Base-by-base conservation (phyloP, 2,888 invertebrate species). In the Diloba caeruleocephala region DNA sequence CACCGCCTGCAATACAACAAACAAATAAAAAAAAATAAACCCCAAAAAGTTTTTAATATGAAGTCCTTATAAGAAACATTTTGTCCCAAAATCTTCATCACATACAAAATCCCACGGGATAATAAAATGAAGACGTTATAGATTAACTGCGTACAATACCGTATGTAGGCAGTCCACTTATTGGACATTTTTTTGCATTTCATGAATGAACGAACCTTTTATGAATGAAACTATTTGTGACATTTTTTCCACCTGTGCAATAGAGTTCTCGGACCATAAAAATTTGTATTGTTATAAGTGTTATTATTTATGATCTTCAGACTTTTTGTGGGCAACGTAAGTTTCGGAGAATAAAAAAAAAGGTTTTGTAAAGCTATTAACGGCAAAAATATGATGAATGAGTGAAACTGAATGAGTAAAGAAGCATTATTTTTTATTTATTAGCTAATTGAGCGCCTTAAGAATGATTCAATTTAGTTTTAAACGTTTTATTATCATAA, bases 271-370 rank as follows among this genome's bases (percentile, higher is more conserved):
- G 59, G 77, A 76, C 84, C 78, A 88, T 91, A 89, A 90, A 92
- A 92, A 91, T 88, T 90, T 92, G 89, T 92, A 88, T 90, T 89
- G 89, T 91, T 78, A 78, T 74, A 72, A 69, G 70, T 74, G 58
- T 82, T 86, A 89, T 90, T 89, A 90, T 92, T 92, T 92, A 91
- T 89, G 86, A 69, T 75, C 75, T 73, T 53, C 34, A 60, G 56
- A 51, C 58, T 77, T 83, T 80, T 77, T 66, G 53, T 81, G 67
- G 69, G 65, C 71, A 73, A 51, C 54, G 54, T 60, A 19, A 34
- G 45, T 42, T 71, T 74, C 58, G 19, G 13, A 54, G 74, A 71
- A 74, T 66, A 52, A 42, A 33, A 1, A 23, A 54, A 48, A 60
- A 55, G 51, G 25, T 9, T 31, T 38, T 56, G 43, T 59, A 61